phyloP scores from a whole-genome alignment of 1,140 invertebrate genomes.

The Oryctes rhinoceros region DNA sequence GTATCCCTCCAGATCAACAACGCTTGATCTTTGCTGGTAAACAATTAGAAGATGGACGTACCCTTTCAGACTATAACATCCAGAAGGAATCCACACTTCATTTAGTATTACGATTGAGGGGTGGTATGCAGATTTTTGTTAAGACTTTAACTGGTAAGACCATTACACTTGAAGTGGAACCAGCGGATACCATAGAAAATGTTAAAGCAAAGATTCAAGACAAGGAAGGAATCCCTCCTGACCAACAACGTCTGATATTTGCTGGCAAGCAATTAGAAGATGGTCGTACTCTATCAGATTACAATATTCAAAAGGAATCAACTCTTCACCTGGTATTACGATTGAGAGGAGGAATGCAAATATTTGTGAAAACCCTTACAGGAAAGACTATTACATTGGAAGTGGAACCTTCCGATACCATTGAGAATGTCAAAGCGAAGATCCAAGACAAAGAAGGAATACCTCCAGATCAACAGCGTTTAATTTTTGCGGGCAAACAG shows the following conservation, averaged over 20 bases:
- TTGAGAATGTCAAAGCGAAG: constrained; percentile 75
- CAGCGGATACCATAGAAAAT: constrained; percentile 76
- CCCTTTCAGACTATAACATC: constrained; percentile 71
- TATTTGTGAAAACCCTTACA: constrained; percentile 74
- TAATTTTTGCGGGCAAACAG: constrained; percentile 68
- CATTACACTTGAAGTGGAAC: constrained; percentile 78
- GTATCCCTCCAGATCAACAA: constrained; percentile 78
- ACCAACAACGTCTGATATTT: constrained; percentile 78
- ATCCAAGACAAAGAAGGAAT: constrained; percentile 85
- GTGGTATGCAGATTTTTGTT: constrained; percentile 79
- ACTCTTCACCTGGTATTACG: constrained; percentile 78
- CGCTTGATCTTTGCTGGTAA: constrained; percentile 74
- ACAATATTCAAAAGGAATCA: constrained; percentile 80
- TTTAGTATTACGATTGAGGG: constrained; percentile 69
- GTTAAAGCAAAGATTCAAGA: constrained; percentile 78
- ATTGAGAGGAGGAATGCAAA: constrained; percentile 77
- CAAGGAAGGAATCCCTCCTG: constrained; percentile 73
- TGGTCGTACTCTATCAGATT: constrained; percentile 72
- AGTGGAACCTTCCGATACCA: not conserved
- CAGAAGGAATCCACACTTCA: constrained; percentile 82
- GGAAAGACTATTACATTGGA: constrained; percentile 66
- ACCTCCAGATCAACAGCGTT: constrained; percentile 77
- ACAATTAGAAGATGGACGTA: constrained; percentile 69
- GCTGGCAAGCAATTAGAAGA: constrained; percentile 84
- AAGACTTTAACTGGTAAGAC: constrained; percentile 82